Conservation (phyloP, 1,140 invertebrate species). For the Drosophila bifasciata region DNA sequence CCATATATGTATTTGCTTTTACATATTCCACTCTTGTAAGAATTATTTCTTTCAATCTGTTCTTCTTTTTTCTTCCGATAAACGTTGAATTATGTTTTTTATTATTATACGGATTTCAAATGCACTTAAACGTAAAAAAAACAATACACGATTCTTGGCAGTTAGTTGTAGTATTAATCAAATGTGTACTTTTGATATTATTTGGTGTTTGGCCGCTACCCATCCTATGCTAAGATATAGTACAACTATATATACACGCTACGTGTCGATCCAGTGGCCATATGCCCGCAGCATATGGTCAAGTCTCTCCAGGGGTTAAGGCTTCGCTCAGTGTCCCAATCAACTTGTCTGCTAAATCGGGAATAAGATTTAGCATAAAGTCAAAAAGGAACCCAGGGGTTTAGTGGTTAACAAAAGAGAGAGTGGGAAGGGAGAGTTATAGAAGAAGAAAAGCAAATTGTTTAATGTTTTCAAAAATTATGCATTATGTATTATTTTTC, state of each 20-base stretch:
- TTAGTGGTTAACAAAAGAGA: conserved; percentile 42
- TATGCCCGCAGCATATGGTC: conserved; percentile 46
- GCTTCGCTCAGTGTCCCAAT: not conserved
- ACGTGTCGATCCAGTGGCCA: conserved; percentile 20
- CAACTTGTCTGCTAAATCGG: conserved; percentile 51
- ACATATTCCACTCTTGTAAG: too few species aligned
- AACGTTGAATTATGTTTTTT: conserved; percentile 47
- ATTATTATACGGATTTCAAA: conserved; percentile 44
- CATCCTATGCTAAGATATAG: conserved; percentile 40
- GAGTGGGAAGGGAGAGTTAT: not conserved
- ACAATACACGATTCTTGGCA: conserved; percentile 42
- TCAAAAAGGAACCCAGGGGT: conserved; percentile 14
- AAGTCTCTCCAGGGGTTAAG: conserved; percentile 25
- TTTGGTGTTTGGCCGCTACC: conserved; percentile 53
- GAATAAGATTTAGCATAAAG: conserved; percentile 37
- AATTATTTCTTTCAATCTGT: too few species aligned
- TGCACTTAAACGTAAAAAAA: conserved; percentile 39
- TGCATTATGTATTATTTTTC: conserved; percentile 72
- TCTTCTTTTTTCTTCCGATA: conserved; percentile 17
- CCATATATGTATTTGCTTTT: too few species aligned
- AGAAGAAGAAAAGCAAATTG: conserved; percentile 40
- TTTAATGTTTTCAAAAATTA: conserved; percentile 72
- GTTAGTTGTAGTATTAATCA: conserved; percentile 50
- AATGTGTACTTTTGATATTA: conserved; percentile 36
- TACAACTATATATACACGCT: conserved; percentile 23